A percentile compares a stretch with the other conserved stretches of the same genome.
Evolutionary conservation across 2,888 invertebrate genomes (phyloP).

Genomic region (Eristalis intricaria): DNA sequence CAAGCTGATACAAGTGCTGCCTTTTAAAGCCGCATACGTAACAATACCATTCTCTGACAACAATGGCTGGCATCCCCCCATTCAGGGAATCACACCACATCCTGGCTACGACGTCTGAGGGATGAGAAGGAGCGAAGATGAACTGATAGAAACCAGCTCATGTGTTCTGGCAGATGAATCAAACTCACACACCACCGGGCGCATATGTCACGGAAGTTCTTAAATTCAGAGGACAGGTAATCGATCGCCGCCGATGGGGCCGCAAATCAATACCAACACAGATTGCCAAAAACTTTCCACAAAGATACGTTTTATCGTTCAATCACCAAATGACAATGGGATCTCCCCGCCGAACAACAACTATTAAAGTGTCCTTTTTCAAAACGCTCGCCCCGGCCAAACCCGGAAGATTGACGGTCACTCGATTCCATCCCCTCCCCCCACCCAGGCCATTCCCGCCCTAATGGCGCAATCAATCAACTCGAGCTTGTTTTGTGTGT

Average conservation of each 20-base stretch:
- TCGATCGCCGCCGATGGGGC: not conserved
- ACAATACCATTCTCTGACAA: not conserved
- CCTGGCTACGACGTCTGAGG: not conserved
- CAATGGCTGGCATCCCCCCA: not conserved
- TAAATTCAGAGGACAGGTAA: not conserved
- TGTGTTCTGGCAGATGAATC: not conserved
- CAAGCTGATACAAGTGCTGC: not conserved
- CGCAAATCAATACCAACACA: not conserved
- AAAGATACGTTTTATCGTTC: not conserved
- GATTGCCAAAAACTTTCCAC: not conserved
- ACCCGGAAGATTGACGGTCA: not conserved
- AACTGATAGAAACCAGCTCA: not conserved
- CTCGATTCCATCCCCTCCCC: not conserved
- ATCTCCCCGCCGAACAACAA: not conserved
- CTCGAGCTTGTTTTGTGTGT: not conserved
- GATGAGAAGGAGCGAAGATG: not conserved
- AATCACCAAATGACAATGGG: not conserved
- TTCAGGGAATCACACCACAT: not conserved
- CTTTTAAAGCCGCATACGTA: not conserved
- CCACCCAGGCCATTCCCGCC: not conserved
- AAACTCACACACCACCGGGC: not conserved
- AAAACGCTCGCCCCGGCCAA: not conserved
- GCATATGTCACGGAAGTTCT: not conserved
- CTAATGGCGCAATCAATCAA: conserved; percentile 53
- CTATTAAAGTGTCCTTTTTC: conserved; percentile 3